Base-by-base conservation (phyloP, 2,797 vertebrate species). In the Parauchenoglanis ngamensis region DNA sequence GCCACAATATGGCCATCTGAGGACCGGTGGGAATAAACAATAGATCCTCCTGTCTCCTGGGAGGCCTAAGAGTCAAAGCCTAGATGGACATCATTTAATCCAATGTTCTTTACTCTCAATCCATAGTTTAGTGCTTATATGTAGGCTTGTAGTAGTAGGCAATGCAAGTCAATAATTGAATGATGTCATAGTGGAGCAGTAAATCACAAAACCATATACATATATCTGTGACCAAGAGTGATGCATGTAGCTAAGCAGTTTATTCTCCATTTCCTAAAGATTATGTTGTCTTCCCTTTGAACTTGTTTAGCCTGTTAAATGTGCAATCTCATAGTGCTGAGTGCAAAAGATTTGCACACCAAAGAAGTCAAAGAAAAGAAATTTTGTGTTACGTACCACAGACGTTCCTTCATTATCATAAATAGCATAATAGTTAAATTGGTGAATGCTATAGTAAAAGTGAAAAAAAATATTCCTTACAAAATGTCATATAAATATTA, bases 1-100 rank as follows among this genome's bases (percentile, higher is more conserved):
- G 94, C 90, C 94, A 95, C 96, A 96, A 96, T 96, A 96, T 96
- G 95, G 96, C 92, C 92, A 92, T 94, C 94, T 92, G 95, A 94
- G 94, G 95, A 96, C 96, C 95, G 96, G 92, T 95, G 93, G 91
- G 90, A 93, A 92, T 87, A 92, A 93, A 96, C 95, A 96, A 96
- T 96, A 92, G 94, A 92, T 92, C 93, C 95, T 67, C 40, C 90
- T 93, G 94, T 93, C 92, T 88, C 88, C 91, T 90, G 86, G 92
- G 93, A 92, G 93, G 93, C 92, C 77, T 91, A 89, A 90, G 94
- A 94, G 93, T 73, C 93, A 92, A 90, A 87, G 92, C 90, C 85
- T 85, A 91, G 92, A 93, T 93, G 94, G 94, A 92, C 91, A n/a
- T 90, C 92, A 94, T 96, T 93, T 93, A 95, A 93, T 94, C 94